Evolutionary conservation across 2,113 vertebrate genomes (phyloP).

Genomic region (Phylloscopus whistleri): DNA sequence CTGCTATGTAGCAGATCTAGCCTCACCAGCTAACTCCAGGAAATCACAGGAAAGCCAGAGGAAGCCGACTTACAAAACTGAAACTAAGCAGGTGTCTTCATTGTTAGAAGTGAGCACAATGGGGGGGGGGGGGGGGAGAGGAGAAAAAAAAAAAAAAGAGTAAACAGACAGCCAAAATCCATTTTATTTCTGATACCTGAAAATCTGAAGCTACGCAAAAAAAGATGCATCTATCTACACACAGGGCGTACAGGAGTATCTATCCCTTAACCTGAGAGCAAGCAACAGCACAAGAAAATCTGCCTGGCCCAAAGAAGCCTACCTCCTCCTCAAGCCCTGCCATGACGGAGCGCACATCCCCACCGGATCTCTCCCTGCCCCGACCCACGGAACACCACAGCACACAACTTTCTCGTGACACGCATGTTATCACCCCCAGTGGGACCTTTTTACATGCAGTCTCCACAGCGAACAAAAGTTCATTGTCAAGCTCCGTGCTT

Average conservation of each 20-base stretch:
- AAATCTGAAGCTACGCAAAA: background rate
- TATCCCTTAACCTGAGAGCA: background rate
- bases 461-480: slow-evolving; percentile 63
- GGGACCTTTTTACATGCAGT: slow-evolving; percentile 42
- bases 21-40: background rate
- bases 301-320: slow-evolving; percentile 34
- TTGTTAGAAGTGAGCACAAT: slow-evolving; percentile 25
- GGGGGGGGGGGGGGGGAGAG: too few species aligned
- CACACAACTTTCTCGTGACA: slow-evolving; percentile 13
- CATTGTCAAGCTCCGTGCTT: slow-evolving; percentile 67
- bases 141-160: background rate
- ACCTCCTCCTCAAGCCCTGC: slow-evolving; percentile 1
- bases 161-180: slow-evolving; percentile 28
- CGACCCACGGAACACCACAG: background rate
- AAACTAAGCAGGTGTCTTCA: slow-evolving; percentile 66
- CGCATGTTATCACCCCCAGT: background rate
- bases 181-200: background rate
- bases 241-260: background rate
- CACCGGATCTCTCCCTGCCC: background rate
- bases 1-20: background rate
- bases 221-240: background rate
- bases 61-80: slow-evolving; percentile 41
- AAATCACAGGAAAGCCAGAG: background rate
- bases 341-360: background rate
- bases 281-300: background rate